These are phyloP conservation scores for Ceyx margarethae DNA, from an alignment of 2,113 vertebrate genomes.

Conservation along the genomic window DNA sequence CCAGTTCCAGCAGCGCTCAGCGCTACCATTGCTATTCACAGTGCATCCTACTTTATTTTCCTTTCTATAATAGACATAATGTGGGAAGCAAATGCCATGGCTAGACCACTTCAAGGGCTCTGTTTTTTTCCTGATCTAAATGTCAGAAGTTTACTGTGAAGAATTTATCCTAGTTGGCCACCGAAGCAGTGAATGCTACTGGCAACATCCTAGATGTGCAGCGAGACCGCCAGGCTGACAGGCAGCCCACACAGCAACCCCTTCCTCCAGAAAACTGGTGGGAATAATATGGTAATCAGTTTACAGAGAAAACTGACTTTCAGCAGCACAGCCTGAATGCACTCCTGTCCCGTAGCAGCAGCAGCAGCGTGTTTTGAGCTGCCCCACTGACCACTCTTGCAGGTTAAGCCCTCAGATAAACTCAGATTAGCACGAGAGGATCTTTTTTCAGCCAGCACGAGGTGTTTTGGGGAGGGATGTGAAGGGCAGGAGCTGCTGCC, in stretches of 20 bases:
- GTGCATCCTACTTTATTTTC: not conserved
- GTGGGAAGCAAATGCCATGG: not conserved
- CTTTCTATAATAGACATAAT: not conserved
- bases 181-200: not conserved
- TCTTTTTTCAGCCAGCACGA: not conserved
- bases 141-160: not conserved
- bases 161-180: not conserved
- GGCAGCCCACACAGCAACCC: not conserved
- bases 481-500: not conserved
- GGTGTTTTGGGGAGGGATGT: not conserved
- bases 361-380: not conserved
- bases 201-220: not conserved
- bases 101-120: not conserved
- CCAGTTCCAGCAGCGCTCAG: not conserved
- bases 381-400: not conserved
- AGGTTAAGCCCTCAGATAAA: not conserved
- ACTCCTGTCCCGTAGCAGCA: not conserved
- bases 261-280: not conserved
- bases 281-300: fast-evolving
- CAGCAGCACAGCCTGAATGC: not conserved
- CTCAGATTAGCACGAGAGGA: fast-evolving
- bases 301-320: not conserved
- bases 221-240: not conserved
- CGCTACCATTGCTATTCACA: not conserved
- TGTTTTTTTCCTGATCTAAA: not conserved